Conservation (phyloP, 2,888 invertebrate species). For the Tanypteryx hageni region DNA sequence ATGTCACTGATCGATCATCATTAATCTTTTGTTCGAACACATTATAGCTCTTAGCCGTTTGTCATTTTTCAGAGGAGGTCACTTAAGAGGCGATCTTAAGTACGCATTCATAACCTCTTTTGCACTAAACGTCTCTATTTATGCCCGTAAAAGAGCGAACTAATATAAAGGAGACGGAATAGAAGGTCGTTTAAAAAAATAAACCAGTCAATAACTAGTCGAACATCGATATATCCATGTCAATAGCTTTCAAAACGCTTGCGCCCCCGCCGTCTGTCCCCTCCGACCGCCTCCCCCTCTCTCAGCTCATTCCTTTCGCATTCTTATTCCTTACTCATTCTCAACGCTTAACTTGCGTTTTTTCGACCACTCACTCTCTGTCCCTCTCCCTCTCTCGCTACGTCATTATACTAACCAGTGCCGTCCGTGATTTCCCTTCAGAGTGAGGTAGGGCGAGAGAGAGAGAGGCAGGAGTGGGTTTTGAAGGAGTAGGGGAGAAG, state of each 20-base stretch:
- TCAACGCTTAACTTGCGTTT: not conserved
- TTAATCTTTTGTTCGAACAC: not conserved
- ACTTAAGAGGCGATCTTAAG: not conserved
- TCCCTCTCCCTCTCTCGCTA: not conserved
- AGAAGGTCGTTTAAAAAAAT: not conserved
- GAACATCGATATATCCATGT: constrained; percentile 11
- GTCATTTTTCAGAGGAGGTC: not conserved
- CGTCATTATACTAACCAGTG: not conserved
- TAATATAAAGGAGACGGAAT: not conserved
- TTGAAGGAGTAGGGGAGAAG: not conserved
- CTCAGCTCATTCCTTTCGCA: not conserved
- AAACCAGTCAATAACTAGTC: not conserved
- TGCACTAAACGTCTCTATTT: constrained; percentile 4
- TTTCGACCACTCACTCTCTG: not conserved
- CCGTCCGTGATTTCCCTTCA: not conserved
- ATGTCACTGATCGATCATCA: not conserved
- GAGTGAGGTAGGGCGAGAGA: too few species aligned
- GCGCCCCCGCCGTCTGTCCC: not conserved
- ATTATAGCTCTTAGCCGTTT: not conserved
- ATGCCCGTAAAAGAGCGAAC: not conserved
- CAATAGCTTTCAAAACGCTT: not conserved
- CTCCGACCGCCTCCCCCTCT: not conserved
- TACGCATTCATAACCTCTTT: not conserved
- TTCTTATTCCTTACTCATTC: not conserved
- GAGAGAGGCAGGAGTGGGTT: not conserved